These are phyloP conservation scores for Trichomalopsis sarcophagae DNA, from an alignment of 1,140 invertebrate species.

Conservation along the genomic window DNA sequence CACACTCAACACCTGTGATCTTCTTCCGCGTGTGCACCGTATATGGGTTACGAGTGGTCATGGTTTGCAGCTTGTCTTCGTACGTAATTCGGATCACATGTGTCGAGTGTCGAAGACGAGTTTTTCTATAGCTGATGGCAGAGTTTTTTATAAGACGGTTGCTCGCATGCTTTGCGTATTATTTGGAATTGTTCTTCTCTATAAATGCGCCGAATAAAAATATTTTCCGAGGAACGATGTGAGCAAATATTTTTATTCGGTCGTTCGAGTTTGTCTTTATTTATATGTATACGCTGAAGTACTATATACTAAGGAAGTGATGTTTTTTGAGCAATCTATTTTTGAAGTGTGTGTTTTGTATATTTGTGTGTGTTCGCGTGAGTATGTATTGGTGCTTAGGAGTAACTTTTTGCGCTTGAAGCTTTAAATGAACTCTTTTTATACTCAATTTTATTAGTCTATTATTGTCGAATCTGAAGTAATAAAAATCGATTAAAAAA, in stretches of 20 bases:
- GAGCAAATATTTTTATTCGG: not conserved
- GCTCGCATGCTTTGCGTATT: not conserved
- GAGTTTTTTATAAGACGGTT: not conserved
- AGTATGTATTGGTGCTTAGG: not conserved
- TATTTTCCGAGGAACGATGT: not conserved
- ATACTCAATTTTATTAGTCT: not conserved
- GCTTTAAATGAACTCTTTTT: not conserved
- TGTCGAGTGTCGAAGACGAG: not conserved
- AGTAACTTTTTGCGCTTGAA: constrained; percentile 20
- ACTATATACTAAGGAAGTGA: not conserved
- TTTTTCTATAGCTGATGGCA: not conserved
- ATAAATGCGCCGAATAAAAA: not conserved
- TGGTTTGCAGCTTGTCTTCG: no score
- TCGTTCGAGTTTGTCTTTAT: not conserved
- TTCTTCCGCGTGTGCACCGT: no score
- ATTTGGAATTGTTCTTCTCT: not conserved
- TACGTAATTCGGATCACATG: not conserved
- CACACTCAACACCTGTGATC: no score
- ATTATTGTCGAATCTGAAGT: no score
- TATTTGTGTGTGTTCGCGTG: not conserved
- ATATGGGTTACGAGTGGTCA: not conserved
- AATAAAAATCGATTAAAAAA: no score
- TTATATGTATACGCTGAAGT: not conserved
- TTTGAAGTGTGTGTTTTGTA: not conserved
- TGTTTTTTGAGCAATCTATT: not conserved